phyloP scores from a whole-genome alignment of 2,888 invertebrate species.

The Tachina lurida region DNA sequence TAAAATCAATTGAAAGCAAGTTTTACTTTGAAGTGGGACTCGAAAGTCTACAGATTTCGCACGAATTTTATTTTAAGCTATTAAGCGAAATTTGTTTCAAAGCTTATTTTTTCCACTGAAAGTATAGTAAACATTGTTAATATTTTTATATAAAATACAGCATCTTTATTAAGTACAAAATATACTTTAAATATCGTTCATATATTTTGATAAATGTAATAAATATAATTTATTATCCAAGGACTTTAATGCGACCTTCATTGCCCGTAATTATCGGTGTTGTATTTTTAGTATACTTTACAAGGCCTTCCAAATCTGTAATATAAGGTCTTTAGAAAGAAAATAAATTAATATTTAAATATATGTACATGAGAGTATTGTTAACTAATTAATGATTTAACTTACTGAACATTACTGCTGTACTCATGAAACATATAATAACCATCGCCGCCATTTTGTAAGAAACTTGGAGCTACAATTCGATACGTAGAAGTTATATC shows the following conservation, averaged over 20 bases:
- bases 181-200: background rate
- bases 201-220: background rate
- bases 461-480: slow-evolving; percentile 86
- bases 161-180: slow-evolving; percentile 23
- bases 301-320: slow-evolving; percentile 72
- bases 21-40: too few relatives aligned
- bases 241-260: slow-evolving; percentile 71
- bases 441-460: slow-evolving; percentile 88
- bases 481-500: slow-evolving; percentile 85
- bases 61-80: too few relatives aligned
- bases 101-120: too few relatives aligned
- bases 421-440: slow-evolving; percentile 83
- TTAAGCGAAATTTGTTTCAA: too few relatives aligned
- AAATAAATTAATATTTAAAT: background rate
- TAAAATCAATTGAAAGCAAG: too few relatives aligned
- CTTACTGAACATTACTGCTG: slow-evolving; percentile 79
- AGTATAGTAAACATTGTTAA: background rate
- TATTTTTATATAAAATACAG: background rate
- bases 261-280: slow-evolving; percentile 69
- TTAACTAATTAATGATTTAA: slow-evolving; percentile 21
- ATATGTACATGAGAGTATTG: background rate
- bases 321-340: slow-evolving; percentile 64
- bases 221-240: slow-evolving; percentile 15
- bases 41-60: too few relatives aligned
- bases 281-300: slow-evolving; percentile 63